These are phyloP conservation scores for Nemurella pictetii DNA, from an alignment of 2,888 invertebrate genomes.

Conservation along the genomic window DNA sequence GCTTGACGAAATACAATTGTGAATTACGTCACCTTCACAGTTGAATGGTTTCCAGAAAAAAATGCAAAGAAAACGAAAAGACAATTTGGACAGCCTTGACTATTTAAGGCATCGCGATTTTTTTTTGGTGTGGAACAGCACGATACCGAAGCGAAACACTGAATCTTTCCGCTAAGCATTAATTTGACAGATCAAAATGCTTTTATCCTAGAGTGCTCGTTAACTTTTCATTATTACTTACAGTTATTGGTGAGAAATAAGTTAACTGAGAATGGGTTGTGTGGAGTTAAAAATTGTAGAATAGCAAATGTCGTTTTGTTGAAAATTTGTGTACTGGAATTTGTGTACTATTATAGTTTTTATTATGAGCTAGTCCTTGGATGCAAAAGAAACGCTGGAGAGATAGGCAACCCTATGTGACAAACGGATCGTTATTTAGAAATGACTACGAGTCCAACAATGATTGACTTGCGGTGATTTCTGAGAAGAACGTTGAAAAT, in stretches of 20 bases:
- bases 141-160: background rate
- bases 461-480: background rate
- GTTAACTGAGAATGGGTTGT: too few relatives aligned
- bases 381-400: too few relatives aligned
- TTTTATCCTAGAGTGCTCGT: too few relatives aligned
- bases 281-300: too few relatives aligned
- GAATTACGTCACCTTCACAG: slow-evolving; percentile 1
- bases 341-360: too few relatives aligned
- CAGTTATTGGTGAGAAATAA: too few relatives aligned
- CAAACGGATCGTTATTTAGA: background rate
- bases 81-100: background rate
- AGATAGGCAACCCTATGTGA: background rate
- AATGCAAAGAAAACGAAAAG: background rate
- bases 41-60: background rate
- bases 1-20: slow-evolving; percentile 11
- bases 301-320: too few relatives aligned
- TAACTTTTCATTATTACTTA: too few relatives aligned
- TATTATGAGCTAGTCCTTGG: too few relatives aligned
- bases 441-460: background rate
- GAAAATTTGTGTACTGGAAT: too few relatives aligned
- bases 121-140: too few relatives aligned
- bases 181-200: background rate
- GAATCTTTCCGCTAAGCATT: background rate
- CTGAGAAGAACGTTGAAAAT: background rate
- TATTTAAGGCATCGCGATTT: background rate